Evolutionary conservation across 2,797 vertebrate species (phyloP).

Genomic region (Mareca penelope): DNA sequence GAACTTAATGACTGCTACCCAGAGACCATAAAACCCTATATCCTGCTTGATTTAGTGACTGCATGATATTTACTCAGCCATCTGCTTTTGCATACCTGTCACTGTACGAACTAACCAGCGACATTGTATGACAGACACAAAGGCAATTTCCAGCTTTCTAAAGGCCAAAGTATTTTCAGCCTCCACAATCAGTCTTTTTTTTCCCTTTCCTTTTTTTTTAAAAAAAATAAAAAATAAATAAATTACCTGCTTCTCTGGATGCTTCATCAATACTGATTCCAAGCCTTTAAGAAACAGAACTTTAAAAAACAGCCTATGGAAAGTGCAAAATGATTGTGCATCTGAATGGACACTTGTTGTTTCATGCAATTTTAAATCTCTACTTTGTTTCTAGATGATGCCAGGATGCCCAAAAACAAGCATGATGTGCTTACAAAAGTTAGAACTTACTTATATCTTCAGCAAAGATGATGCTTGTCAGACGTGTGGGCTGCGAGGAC

Average conservation of each 20-base stretch:
- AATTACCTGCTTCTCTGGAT: neutral
- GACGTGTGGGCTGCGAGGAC: slow-evolving; percentile 83
- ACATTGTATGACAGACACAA: neutral
- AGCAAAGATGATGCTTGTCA: slow-evolving; percentile 94
- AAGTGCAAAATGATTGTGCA: neutral
- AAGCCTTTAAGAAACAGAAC: neutral
- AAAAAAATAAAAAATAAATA: no score
- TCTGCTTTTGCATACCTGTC: neutral
- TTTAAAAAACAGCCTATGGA: accelerated
- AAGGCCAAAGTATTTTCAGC: neutral
- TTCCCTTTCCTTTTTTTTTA: neutral
- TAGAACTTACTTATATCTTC: slow-evolving; percentile 89
- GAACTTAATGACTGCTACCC: neutral
- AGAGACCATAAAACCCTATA: neutral
- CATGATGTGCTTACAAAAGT: accelerated
- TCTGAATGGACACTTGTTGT: accelerated
- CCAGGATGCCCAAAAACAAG: neutral
- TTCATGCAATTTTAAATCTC: neutral
- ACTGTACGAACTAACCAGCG: neutral
- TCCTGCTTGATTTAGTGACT: neutral
- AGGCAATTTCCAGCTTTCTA: neutral
- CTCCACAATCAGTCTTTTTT: accelerated
- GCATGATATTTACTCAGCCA: neutral
- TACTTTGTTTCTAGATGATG: accelerated
- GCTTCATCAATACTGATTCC: neutral